Evolutionary conservation across 2,888 invertebrate species (phyloP).

Genomic region (Sesia apiformis): DNA sequence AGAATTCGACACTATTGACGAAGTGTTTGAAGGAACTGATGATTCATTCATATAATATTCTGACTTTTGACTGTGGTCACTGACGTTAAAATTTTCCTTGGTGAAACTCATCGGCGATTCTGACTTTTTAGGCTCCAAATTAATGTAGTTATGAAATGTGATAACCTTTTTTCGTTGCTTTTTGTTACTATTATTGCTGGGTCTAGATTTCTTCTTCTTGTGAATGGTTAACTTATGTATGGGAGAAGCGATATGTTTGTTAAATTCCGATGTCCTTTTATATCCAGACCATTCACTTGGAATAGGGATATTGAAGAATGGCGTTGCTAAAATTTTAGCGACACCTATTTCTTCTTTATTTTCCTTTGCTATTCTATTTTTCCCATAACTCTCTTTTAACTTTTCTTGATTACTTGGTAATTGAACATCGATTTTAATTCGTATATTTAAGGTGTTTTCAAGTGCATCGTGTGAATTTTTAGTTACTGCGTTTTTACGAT

Average conservation of each 20-base stretch:
- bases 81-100: slow-evolving; percentile 17
- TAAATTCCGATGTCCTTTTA: slow-evolving; percentile 17
- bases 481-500: slow-evolving; percentile 3
- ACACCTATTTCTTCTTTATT: slow-evolving; percentile 6
- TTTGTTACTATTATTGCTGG: slow-evolving; percentile 32
- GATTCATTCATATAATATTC: no score
- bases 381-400: slow-evolving; percentile 16
- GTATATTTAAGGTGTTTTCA: slow-evolving; percentile 42
- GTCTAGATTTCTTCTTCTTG: slow-evolving; percentile 52
- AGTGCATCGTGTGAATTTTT: slow-evolving; percentile 13
- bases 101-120: slow-evolving; percentile 10
- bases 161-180: slow-evolving; percentile 51
- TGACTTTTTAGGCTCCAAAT: slow-evolving; percentile 29
- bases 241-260: slow-evolving; percentile 26
- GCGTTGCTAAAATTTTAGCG: slow-evolving; percentile 30
- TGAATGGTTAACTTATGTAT: slow-evolving; percentile 49
- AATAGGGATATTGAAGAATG: slow-evolving; percentile 43
- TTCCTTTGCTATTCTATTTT: slow-evolving; percentile 20
- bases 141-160: slow-evolving; percentile 34
- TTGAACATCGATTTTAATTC: slow-evolving; percentile 54
- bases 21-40: no score
- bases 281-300: slow-evolving; percentile 39
- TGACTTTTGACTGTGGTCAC: background rate
- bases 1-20: no score
- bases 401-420: slow-evolving; percentile 38